Conservation (phyloP, 2,888 invertebrate genomes). For the Mythimna albipuncta region DNA sequence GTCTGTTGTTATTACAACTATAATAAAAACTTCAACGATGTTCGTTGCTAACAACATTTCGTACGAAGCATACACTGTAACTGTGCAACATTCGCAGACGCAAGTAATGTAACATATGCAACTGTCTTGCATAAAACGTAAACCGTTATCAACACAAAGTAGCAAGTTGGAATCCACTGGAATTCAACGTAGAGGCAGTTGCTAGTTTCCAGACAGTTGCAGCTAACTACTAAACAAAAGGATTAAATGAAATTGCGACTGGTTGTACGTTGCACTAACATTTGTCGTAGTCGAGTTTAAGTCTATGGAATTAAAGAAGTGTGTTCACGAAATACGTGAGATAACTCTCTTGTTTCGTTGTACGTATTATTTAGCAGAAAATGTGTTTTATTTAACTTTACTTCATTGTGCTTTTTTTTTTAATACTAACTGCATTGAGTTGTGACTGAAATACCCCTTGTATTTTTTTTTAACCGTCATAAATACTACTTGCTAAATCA, state of each 20-base stretch:
- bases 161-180: constrained; percentile 59
- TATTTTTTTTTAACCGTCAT: neutral
- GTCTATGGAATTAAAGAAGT: constrained; percentile 21
- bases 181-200: constrained; percentile 50
- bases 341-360: constrained; percentile 1
- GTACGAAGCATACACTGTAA: neutral
- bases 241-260: constrained; percentile 61
- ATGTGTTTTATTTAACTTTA: no score
- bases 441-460: neutral
- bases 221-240: constrained; percentile 67
- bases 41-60: neutral
- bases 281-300: constrained; percentile 37
- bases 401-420: neutral
- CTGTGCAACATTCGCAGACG: constrained; percentile 5
- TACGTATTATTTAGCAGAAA: neutral
- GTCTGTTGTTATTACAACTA: no score
- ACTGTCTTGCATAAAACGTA: constrained; percentile 46
- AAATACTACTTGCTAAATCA: neutral
- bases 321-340: neutral
- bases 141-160: constrained; percentile 54
- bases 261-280: constrained; percentile 31
- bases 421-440: neutral
- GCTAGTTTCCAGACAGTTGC: constrained; percentile 46
- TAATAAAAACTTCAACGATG: neutral
- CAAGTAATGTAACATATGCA: constrained; percentile 31